These are phyloP conservation scores for Andrena fulva DNA, from an alignment of 2,888 invertebrate genomes.

Conservation along the genomic window DNA sequence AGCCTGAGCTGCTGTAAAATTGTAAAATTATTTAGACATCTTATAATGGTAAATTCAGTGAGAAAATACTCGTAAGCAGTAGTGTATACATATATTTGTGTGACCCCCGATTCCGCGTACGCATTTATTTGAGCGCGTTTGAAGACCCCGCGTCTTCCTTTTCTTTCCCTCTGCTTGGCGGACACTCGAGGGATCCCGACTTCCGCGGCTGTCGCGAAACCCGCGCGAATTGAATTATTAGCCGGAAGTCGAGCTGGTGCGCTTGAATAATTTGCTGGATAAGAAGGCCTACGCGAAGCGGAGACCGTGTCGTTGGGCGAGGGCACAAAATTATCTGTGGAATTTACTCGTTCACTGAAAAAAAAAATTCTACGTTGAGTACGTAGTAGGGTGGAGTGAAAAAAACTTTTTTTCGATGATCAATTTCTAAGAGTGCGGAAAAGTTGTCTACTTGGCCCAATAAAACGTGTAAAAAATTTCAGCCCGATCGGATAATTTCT, in stretches of 20 bases:
- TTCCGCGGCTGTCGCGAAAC: constrained; percentile 2
- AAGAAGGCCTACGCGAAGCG: neutral
- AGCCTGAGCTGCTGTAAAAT: too few species aligned
- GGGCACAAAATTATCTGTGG: neutral
- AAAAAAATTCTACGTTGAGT: too few species aligned
- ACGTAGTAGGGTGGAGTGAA: too few species aligned
- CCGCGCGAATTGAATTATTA: constrained; percentile 28
- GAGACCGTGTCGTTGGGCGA: neutral
- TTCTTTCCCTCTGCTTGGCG: neutral
- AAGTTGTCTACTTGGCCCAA: too few species aligned
- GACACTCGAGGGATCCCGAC: constrained; percentile 22
- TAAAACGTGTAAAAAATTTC: too few species aligned
- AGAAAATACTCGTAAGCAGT: too few species aligned
- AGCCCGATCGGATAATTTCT: too few species aligned
- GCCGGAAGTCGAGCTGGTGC: neutral
- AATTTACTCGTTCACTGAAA: neutral
- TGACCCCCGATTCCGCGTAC: constrained; percentile 45
- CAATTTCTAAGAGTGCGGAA: too few species aligned
- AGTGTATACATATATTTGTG: neutral
- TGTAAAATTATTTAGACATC: too few species aligned
- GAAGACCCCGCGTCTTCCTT: constrained; percentile 6
- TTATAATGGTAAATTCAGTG: too few species aligned
- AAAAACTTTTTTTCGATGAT: too few species aligned
- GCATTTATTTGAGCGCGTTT: constrained; percentile 32
- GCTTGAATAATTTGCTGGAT: neutral